Evolutionary conservation across 1,140 invertebrate species (phyloP), one percentile per base, ranked within the genome.

Genomic region (Globodera rostochiensis): DNA sequence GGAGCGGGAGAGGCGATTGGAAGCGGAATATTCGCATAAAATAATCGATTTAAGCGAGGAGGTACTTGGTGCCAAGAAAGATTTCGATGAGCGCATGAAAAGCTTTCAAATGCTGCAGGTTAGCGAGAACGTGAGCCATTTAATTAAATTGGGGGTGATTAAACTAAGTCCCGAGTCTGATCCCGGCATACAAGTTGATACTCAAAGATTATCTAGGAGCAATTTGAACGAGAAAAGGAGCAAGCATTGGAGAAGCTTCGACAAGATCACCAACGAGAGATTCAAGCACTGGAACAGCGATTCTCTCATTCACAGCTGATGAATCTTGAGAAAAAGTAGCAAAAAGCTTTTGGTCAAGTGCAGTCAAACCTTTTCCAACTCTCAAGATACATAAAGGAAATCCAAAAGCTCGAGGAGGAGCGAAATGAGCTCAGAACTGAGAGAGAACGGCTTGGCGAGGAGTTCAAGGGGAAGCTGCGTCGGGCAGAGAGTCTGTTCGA

Each of bases 231-330:
- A n/a, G 88, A 89, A 73, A 89, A 89, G 71, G 88, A 89, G 76
- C 87, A 88, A 67, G 87, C 88, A 1, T 66, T 89, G 64, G 88
- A 89, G 73, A 89, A 90, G 71, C 79, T 89, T 60, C 73, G 88
- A 13, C 85, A 90, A 80, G 88, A 89, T 64, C 88, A 89, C 73
- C 88, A 89, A 77, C 88, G 88, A 49, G 88, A 89, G 73, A 89
- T 89, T 76, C 87, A 89, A 77, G 64, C 86, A 1, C 60, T 89
- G 9, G 88, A 89, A 73, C 88, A 87, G 57, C 57, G 88, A 60
- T 88, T 90, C 70, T 86, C 87, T 11, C 86, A 86, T 25, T 86
- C 88, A 53, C 87, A 89, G 78, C 73, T 89, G 53, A 80, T 89
- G 6, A 89, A 89, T 79, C 79, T 89, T 0, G 88, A 89, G 71